These are phyloP conservation scores for Ophioninae sp. DNA, from an alignment of 2,888 invertebrate species.

Conservation along the genomic window DNA sequence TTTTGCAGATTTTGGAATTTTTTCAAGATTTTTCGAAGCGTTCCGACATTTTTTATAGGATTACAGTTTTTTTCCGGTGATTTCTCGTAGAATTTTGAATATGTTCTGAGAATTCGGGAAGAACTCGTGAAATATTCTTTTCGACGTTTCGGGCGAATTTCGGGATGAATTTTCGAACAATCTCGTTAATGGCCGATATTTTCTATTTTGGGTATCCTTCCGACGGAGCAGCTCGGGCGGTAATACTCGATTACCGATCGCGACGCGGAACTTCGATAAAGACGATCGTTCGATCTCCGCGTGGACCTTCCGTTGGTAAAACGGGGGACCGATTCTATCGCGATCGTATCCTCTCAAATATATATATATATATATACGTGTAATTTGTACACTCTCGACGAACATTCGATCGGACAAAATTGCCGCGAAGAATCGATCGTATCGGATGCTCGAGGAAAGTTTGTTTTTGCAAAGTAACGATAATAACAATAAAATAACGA, in stretches of 20 bases:
- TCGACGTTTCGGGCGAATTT: no score
- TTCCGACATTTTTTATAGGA: no score
- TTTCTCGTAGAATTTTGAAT: no score
- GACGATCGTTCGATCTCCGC: background rate
- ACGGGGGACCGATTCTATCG: background rate
- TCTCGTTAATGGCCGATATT: no score
- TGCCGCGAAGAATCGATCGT: no score
- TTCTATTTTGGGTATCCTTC: background rate
- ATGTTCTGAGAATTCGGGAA: no score
- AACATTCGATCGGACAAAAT: background rate
- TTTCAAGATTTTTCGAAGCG: no score
- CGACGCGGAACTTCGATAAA: background rate
- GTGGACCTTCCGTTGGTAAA: background rate
- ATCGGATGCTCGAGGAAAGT: no score
- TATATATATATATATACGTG: background rate
- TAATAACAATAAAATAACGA: background rate
- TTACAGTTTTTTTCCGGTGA: no score
- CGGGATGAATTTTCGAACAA: no score
- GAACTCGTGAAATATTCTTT: no score
- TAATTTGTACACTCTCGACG: background rate
- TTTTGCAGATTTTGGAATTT: no score
- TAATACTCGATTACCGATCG: slow-evolving; percentile 12
- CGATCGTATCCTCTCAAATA: background rate
- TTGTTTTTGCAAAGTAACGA: background rate
- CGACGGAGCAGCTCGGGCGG: background rate